phyloP scores from a whole-genome alignment of 64 coral and sea anemone genomes.

The Montipora sp. region DNA sequence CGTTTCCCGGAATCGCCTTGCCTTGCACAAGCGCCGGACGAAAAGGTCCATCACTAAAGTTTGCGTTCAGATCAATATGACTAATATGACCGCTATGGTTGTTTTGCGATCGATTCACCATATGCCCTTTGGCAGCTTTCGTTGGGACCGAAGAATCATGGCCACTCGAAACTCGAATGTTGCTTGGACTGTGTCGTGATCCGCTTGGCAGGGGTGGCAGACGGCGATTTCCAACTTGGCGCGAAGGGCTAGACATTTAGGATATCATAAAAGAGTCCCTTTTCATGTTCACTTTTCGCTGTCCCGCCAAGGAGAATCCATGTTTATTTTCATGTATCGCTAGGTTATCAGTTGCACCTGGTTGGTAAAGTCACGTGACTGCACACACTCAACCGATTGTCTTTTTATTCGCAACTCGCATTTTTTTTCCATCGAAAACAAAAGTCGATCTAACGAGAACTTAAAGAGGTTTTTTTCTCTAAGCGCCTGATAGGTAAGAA shows the following conservation, averaged over 20 bases:
- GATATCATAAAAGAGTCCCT: background rate
- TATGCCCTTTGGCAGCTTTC: conserved; percentile 39
- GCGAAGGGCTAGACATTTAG: conserved; percentile 75
- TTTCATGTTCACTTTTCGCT: conserved; percentile 20
- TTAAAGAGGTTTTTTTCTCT: no score
- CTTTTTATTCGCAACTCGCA: background rate
- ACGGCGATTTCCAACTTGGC: conserved; percentile 67
- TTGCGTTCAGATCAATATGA: conserved; percentile 70
- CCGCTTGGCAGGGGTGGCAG: conserved; percentile 66
- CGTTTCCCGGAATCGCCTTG: conserved; percentile 52
- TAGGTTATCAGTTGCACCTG: conserved; percentile 4
- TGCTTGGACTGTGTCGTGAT: conserved; percentile 33
- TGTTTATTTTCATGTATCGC: conserved; percentile 50
- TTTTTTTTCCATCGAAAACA: background rate
- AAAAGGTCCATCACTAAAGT: conserved; percentile 66
- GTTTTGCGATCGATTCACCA: conserved; percentile 56
- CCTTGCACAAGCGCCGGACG: conserved; percentile 66
- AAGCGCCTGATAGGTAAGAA: no score
- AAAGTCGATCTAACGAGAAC: no score
- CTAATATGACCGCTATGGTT: conserved; percentile 54
- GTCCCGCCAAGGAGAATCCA: background rate
- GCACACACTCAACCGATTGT: no score
- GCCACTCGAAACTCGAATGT: conserved; percentile 46
- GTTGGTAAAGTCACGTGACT: conserved; percentile 24
- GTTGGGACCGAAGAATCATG: conserved; percentile 11